Conservation (phyloP, 2,888 invertebrate species). For the Leucophenga montana region DNA sequence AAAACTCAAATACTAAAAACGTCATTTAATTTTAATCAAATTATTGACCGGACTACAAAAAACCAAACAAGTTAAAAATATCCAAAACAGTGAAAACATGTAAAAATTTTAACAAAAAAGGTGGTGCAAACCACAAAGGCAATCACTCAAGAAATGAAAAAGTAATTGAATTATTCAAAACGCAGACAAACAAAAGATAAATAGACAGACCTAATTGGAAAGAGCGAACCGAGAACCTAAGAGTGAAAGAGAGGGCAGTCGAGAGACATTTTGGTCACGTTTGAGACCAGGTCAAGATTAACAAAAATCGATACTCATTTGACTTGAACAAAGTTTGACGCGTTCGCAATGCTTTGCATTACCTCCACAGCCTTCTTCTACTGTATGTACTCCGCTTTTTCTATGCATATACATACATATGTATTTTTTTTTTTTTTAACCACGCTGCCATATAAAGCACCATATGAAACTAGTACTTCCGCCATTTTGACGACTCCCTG, state of each 20-base stretch:
- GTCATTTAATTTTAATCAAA: constrained; percentile 19
- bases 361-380: not conserved
- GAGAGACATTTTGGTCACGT: constrained; percentile 44
- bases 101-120: not conserved
- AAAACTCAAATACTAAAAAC: not conserved
- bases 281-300: constrained; percentile 54
- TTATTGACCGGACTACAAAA: not conserved
- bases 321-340: not conserved
- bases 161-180: constrained; percentile 56
- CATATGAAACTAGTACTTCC: not conserved
- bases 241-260: too few species aligned
- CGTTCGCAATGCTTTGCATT: too few species aligned
- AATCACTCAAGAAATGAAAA: constrained; percentile 32
- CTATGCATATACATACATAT: not conserved
- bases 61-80: constrained; percentile 9
- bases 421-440: not conserved
- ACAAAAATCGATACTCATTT: constrained; percentile 25
- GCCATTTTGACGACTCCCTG: not conserved
- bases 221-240: too few species aligned
- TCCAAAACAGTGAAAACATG: not conserved
- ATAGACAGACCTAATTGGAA: not conserved
- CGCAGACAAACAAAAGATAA: constrained; percentile 4
- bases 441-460: not conserved
- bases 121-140: not conserved
- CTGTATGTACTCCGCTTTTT: not conserved